Conservation (phyloP, 2,888 invertebrate species). For the Choristoneura rosaceana region DNA sequence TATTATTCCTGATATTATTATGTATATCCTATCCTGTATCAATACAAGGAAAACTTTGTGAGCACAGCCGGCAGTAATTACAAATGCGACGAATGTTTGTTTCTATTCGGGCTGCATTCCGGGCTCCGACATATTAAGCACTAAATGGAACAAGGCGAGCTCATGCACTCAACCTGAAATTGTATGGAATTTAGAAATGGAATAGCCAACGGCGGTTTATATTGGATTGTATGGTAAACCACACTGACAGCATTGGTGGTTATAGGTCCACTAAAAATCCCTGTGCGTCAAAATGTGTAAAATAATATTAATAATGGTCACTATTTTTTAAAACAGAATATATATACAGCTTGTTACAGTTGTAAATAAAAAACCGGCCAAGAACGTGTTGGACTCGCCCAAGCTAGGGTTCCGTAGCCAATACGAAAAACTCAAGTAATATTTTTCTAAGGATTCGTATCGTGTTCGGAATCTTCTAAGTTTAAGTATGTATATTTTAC, state of each 20-base stretch:
- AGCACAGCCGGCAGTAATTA: constrained; percentile 22
- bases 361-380: too few species aligned
- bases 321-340: too few species aligned
- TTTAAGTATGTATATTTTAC: too few species aligned
- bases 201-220: background rate
- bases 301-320: too few species aligned
- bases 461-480: too few species aligned
- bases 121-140: constrained; percentile 18
- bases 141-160: constrained; percentile 11
- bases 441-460: too few species aligned
- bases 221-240: background rate
- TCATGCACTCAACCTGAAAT: background rate
- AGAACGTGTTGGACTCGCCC: too few species aligned
- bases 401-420: too few species aligned
- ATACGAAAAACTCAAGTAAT: too few species aligned
- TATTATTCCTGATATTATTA: background rate
- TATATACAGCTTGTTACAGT: too few species aligned
- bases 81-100: constrained; percentile 23
- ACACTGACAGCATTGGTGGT: background rate
- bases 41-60: constrained; percentile 4
- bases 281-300: too few species aligned
- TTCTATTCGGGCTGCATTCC: constrained; percentile 12
- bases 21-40: background rate
- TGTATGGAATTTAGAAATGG: background rate
- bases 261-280: background rate